phyloP scores from a whole-genome alignment of 2,888 invertebrate species.

The Drosophila eohydei region DNA sequence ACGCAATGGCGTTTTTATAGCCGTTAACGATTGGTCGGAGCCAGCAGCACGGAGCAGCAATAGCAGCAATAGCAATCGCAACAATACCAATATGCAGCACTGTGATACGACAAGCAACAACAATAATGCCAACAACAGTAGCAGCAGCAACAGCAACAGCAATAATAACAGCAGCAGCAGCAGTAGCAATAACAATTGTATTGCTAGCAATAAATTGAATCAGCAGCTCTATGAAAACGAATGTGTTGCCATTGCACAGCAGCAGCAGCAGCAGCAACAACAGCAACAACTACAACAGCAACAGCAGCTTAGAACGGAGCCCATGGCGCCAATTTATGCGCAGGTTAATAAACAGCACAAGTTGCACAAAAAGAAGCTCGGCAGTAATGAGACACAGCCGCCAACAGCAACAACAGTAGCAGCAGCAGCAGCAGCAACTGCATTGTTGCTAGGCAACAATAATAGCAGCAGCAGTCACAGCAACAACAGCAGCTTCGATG shows the following conservation, averaged over 20 bases:
- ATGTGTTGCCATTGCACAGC: conserved; percentile 74
- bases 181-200: conserved; percentile 31
- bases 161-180: conserved; percentile 45
- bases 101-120: conserved; percentile 15
- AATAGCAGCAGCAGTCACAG: conserved; percentile 58
- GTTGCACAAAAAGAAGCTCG: conserved; percentile 82
- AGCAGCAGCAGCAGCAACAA: conserved; percentile 28
- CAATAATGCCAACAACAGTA: conserved; percentile 24
- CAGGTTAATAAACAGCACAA: conserved; percentile 85
- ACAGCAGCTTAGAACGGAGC: conserved; percentile 20
- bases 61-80: conserved; percentile 48
- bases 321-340: conserved; percentile 83
- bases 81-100: conserved; percentile 34
- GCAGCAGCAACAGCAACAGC: conserved; percentile 40
- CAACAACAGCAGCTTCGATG: conserved; percentile 65
- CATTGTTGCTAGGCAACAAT: conserved; percentile 47
- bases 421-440: conserved; percentile 27
- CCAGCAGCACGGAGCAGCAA: conserved; percentile 43
- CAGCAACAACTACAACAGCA: conserved; percentile 38
- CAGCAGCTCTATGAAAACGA: conserved; percentile 83
- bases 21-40: conserved; percentile 87
- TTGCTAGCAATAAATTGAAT: conserved; percentile 52
- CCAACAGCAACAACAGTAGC: neutral
- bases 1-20: conserved; percentile 87
- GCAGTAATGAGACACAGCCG: conserved; percentile 26